A percentile compares a stretch with the other conserved stretches of the same genome.
Conservation (phyloP, 2,797 vertebrate genomes). For the Thaleichthys pacificus region DNA sequence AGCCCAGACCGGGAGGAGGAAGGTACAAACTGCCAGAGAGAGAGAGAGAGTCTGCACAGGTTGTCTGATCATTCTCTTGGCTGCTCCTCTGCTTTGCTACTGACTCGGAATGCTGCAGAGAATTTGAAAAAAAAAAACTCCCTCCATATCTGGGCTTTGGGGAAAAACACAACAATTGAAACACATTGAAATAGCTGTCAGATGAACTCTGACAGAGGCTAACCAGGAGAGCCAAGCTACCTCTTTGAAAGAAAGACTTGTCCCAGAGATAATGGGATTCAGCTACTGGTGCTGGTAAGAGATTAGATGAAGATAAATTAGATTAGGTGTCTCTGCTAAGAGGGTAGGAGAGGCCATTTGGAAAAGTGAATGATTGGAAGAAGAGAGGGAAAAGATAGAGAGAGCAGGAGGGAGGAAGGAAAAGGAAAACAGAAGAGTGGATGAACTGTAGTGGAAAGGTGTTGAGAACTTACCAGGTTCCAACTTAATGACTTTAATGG, state of each 20-base stretch:
- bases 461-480: conserved; percentile 85
- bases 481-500: conserved; percentile 99
- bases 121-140: too few species aligned
- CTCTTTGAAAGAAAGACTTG: not conserved
- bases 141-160: not conserved
- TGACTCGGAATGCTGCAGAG: not conserved
- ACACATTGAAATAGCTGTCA: not conserved
- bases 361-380: not conserved
- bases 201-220: not conserved
- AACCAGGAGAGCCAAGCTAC: not conserved
- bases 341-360: not conserved
- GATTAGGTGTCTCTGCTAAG: not conserved
- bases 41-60: not conserved
- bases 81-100: not conserved
- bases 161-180: not conserved
- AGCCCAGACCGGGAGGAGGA: not conserved
- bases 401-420: not conserved
- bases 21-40: not conserved
- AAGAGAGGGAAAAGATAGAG: not conserved
- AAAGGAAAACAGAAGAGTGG: not conserved
- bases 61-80: not conserved
- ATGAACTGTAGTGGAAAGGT: not conserved
- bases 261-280: not conserved
- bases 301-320: not conserved
- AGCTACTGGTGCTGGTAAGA: not conserved